Conservation (phyloP, 2,888 invertebrate genomes). For the Zygogramma bicolorata region DNA sequence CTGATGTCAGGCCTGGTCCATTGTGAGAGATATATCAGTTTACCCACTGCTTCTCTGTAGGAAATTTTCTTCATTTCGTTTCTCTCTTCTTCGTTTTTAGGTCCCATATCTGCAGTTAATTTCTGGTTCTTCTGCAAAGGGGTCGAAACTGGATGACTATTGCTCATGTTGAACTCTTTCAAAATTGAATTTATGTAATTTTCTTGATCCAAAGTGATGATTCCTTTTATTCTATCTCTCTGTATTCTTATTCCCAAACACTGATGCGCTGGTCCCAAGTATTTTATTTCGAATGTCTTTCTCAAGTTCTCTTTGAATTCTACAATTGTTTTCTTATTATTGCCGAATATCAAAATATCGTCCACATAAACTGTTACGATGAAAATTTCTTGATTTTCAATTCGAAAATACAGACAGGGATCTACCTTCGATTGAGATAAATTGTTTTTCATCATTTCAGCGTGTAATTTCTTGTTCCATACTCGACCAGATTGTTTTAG, state of each 20-base stretch:
- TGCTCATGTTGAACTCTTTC: conserved; percentile 5
- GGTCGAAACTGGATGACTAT: conserved; percentile 23
- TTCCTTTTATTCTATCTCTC: conserved; percentile 13
- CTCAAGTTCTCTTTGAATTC: conserved; percentile 3
- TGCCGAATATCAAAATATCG: background rate
- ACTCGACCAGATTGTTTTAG: too few relatives aligned
- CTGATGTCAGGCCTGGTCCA: too few relatives aligned
- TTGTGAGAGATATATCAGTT: too few relatives aligned
- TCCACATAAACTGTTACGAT: conserved; percentile 8
- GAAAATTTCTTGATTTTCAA: background rate
- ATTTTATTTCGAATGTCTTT: conserved; percentile 28
- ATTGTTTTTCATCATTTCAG: background rate
- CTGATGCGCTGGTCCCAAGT: conserved; percentile 18
- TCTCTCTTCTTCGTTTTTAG: conserved; percentile 1
- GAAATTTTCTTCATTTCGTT: conserved; percentile 1
- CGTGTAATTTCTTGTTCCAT: conserved; percentile 6
- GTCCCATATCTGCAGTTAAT: conserved; percentile 7
- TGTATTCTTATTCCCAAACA: conserved; percentile 29
- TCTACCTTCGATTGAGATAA: background rate
- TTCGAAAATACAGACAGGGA: conserved; percentile 1
- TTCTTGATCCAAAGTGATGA: conserved; percentile 20
- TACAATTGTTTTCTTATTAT: background rate
- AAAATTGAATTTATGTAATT: conserved; percentile 19
- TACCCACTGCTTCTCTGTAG: conserved; percentile 36
- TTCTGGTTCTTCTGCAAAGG: conserved; percentile 10